Conservation (phyloP, 2,888 invertebrate species). For the Temnothorax unifasciatus region DNA sequence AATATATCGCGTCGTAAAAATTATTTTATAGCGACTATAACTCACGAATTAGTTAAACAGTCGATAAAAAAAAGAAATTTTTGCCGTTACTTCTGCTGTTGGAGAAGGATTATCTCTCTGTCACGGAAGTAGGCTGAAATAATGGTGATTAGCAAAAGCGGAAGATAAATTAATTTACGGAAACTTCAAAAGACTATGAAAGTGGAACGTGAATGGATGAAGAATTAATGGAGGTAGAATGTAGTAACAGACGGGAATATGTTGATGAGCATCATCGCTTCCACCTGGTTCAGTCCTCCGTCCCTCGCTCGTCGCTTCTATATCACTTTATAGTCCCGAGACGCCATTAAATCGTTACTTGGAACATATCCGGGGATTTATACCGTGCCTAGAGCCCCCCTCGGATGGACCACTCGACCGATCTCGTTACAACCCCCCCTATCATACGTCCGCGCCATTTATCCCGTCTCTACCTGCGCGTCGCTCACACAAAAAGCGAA, state of each 20-base stretch:
- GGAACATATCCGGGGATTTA: slow-evolving; percentile 38
- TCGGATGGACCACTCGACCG: slow-evolving; percentile 38
- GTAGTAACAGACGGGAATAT: slow-evolving; percentile 14
- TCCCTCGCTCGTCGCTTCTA: neutral
- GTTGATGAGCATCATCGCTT: slow-evolving; percentile 25
- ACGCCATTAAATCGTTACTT: slow-evolving; percentile 49
- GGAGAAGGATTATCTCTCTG: neutral
- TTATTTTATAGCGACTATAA: neutral
- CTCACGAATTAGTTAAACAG: neutral
- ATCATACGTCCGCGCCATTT: slow-evolving; percentile 58
- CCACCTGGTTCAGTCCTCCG: neutral
- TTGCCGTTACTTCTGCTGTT: neutral
- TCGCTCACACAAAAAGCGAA: slow-evolving; percentile 57
- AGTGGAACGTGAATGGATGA: slow-evolving; percentile 27
- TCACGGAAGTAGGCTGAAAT: neutral
- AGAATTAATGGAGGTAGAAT: slow-evolving; percentile 43
- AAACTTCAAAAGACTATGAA: slow-evolving; percentile 18
- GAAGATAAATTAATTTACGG: slow-evolving; percentile 27
- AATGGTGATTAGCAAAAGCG: neutral
- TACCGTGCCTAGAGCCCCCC: slow-evolving; percentile 13
- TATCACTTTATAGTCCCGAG: slow-evolving; percentile 45
- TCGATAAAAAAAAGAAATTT: slow-evolving; percentile 14
- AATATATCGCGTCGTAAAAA: neutral
- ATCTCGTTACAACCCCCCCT: slow-evolving; percentile 43
- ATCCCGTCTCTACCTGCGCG: slow-evolving; percentile 56